Evolutionary conservation across 1,140 invertebrate genomes (phyloP).

Genomic region (Gryon sp.): DNA sequence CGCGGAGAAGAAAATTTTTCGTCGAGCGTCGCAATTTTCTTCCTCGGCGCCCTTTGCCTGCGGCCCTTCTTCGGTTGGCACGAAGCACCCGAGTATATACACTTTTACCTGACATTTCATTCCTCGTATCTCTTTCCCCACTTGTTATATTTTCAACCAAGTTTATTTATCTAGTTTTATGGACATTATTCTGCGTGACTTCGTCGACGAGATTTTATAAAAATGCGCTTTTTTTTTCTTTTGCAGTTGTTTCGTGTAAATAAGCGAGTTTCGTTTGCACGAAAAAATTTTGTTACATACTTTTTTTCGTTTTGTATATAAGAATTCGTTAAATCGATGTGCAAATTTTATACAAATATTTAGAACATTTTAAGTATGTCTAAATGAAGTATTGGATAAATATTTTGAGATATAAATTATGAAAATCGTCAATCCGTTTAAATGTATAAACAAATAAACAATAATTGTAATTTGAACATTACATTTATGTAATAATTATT

Average conservation of each 20-base stretch:
- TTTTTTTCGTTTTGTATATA: too few relatives aligned
- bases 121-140: slow-evolving; percentile 39
- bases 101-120: slow-evolving; percentile 29
- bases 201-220: not conserved
- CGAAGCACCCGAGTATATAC: slow-evolving; percentile 15
- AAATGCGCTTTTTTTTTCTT: not conserved
- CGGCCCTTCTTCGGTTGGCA: slow-evolving; percentile 18
- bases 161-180: slow-evolving; percentile 51
- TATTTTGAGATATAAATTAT: too few relatives aligned
- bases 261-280: not conserved
- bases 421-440: too few relatives aligned
- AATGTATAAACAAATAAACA: too few relatives aligned
- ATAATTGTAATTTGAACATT: too few relatives aligned
- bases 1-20: slow-evolving; percentile 41
- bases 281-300: not conserved
- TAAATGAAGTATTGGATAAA: too few relatives aligned
- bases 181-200: slow-evolving; percentile 27
- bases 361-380: too few relatives aligned
- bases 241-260: not conserved
- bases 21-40: slow-evolving; percentile 59
- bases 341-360: too few relatives aligned
- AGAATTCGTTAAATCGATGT: too few relatives aligned
- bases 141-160: slow-evolving; percentile 52
- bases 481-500: too few relatives aligned
- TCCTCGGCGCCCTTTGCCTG: slow-evolving; percentile 27